Percentiles rank a stretch among this genome's conserved stretches.
These are phyloP conservation scores for Sebastes kiyomatsui DNA, from an alignment of 2,797 vertebrate species.

Conservation along the genomic window DNA sequence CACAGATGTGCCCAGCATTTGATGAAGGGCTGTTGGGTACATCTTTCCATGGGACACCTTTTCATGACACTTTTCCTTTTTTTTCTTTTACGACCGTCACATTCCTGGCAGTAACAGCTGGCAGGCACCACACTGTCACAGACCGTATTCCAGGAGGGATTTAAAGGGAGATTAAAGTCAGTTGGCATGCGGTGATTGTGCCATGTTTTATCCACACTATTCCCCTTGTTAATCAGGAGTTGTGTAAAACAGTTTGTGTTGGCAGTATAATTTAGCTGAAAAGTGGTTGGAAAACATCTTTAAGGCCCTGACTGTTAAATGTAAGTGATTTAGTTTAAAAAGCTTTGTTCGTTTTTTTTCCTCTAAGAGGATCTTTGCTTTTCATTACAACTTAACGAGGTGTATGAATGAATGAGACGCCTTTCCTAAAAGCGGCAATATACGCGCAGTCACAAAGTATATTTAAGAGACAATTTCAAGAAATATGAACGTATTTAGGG, in stretches of 20 bases:
- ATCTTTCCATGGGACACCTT: slow-evolving; percentile 20
- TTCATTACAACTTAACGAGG: background rate
- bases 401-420: background rate
- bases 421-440: background rate
- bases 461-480: background rate
- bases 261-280: slow-evolving; percentile 19
- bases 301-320: background rate
- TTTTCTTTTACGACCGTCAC: background rate
- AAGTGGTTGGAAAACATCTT: slow-evolving; percentile 8
- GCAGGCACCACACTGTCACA: slow-evolving; percentile 6
- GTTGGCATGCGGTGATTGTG: slow-evolving; percentile 2
- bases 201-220: background rate
- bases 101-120: slow-evolving; percentile 36
- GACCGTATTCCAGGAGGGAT: slow-evolving; percentile 25
- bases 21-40: background rate
- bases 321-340: background rate
- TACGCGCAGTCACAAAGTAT: background rate
- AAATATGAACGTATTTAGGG: slow-evolving; percentile 22
- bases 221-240: slow-evolving; percentile 13
- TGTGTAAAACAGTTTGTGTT: slow-evolving; percentile 16
- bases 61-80: background rate
- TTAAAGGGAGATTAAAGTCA: slow-evolving; percentile 50
- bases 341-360: background rate
- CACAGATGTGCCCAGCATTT: slow-evolving; percentile 30
- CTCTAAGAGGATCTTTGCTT: background rate